phyloP scores from a whole-genome alignment of 2,113 vertebrate species.

The Stegostoma tigrinum region DNA sequence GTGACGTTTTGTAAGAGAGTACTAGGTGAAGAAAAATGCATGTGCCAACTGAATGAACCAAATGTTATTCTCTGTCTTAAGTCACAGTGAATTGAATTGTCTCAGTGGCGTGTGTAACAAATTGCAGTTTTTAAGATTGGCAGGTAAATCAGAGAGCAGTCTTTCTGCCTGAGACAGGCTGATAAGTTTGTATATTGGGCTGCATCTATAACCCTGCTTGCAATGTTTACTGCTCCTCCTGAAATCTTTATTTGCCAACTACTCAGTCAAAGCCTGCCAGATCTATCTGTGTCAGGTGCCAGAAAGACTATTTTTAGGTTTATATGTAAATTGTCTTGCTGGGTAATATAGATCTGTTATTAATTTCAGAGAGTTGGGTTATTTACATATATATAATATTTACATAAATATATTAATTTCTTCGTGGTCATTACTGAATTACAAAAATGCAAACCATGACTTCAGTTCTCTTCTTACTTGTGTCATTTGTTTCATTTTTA shows the following conservation, averaged over 20 bases:
- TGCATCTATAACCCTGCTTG: not conserved
- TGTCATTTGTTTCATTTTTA: conserved; percentile 37
- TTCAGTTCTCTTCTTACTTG: not conserved
- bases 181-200: not conserved
- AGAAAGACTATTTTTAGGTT: not conserved
- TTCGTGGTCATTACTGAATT: not conserved
- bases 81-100: not conserved
- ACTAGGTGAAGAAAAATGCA: not conserved
- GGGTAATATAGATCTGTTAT: too few relatives aligned
- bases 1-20: not conserved
- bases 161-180: not conserved
- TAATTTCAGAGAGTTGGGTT: not conserved
- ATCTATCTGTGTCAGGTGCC: not conserved
- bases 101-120: not conserved
- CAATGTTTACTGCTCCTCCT: not conserved
- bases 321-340: not conserved
- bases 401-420: not conserved
- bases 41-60: not conserved
- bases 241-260: too few relatives aligned
- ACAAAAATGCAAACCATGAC: not conserved
- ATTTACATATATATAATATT: not conserved
- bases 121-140: not conserved
- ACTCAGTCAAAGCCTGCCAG: too few relatives aligned
- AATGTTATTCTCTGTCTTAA: not conserved
- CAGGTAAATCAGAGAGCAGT: too few relatives aligned